A percentile compares a stretch with the other conserved stretches of the same genome.
Conservation (phyloP, 2,888 invertebrate genomes). For the Andrena camellia region DNA sequence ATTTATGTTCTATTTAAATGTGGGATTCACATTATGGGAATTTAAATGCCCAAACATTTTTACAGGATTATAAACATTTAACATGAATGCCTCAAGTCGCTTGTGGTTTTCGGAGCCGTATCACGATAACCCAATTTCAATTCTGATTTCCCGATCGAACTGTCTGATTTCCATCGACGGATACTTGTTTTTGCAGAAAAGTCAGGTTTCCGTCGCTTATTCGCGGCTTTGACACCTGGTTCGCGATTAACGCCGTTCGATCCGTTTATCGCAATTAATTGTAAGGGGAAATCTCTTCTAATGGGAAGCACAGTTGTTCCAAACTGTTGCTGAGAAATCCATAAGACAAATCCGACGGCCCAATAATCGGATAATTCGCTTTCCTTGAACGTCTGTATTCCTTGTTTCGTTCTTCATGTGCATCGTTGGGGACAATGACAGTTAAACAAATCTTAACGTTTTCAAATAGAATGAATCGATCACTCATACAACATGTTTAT, state of each 20-base stretch:
- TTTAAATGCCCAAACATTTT: too few species aligned
- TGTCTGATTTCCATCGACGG: not conserved
- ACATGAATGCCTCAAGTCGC: too few species aligned
- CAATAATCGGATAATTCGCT: conserved; percentile 53
- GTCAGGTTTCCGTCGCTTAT: conserved; percentile 26
- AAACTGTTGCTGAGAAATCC: conserved; percentile 16
- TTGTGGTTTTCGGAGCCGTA: too few species aligned
- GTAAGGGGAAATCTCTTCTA: conserved; percentile 63
- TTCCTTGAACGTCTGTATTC: conserved; percentile 32
- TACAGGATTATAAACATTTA: too few species aligned
- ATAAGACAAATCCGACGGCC: conserved; percentile 53
- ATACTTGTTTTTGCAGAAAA: not conserved
- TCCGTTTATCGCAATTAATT: conserved; percentile 76
- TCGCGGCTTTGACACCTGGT: conserved; percentile 61
- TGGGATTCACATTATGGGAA: too few species aligned
- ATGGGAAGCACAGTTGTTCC: conserved; percentile 63
- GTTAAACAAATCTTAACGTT: not conserved
- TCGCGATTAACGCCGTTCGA: conserved; percentile 41
- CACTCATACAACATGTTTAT: not conserved
- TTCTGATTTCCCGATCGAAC: too few species aligned
- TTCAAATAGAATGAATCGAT: conserved; percentile 6
- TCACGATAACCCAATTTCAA: too few species aligned
- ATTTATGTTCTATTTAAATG: too few species aligned
- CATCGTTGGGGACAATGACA: too few species aligned
- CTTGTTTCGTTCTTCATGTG: not conserved